These are phyloP conservation scores for Sarotherodon lohbergeri DNA, from an alignment of 2,113 vertebrate species.

Conservation along the genomic window DNA sequence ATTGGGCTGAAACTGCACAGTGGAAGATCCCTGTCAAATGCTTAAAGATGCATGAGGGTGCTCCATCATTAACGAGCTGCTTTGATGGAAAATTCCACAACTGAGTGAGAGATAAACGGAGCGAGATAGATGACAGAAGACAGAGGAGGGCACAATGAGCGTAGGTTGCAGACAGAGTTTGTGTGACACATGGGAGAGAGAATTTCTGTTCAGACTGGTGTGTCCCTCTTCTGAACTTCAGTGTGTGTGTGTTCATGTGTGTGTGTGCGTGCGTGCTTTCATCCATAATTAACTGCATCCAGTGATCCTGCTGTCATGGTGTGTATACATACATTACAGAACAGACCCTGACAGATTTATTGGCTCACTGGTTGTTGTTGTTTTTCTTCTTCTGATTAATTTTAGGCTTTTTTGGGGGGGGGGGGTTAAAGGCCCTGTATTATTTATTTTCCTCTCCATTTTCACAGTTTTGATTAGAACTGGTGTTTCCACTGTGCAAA, in stretches of 20 bases:
- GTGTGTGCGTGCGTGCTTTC: not conserved
- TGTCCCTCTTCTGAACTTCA: not conserved
- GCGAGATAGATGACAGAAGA: not conserved
- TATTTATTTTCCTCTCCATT: not conserved
- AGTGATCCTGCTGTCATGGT: not conserved
- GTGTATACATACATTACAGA: not conserved
- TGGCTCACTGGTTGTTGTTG: not conserved
- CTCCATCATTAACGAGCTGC: conserved; percentile 65
- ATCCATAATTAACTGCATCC: not conserved
- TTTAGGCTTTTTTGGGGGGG: accelerated
- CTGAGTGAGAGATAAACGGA: conserved; percentile 8
- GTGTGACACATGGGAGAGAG: not conserved
- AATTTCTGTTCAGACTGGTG: not conserved
- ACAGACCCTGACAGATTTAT: not conserved
- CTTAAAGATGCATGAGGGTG: conserved; percentile 67
- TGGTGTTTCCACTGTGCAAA: not conserved
- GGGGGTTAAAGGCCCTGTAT: not conserved
- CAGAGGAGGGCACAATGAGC: not conserved
- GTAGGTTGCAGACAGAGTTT: not conserved
- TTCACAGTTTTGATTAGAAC: not conserved
- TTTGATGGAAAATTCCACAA: conserved; percentile 68
- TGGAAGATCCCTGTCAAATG: conserved; percentile 43
- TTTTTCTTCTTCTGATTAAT: not conserved
- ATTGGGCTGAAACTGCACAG: not conserved
- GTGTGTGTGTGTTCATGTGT: not conserved